These are phyloP conservation scores for Phengaris arion DNA, from an alignment of 2,888 invertebrate species.

Conservation along the genomic window DNA sequence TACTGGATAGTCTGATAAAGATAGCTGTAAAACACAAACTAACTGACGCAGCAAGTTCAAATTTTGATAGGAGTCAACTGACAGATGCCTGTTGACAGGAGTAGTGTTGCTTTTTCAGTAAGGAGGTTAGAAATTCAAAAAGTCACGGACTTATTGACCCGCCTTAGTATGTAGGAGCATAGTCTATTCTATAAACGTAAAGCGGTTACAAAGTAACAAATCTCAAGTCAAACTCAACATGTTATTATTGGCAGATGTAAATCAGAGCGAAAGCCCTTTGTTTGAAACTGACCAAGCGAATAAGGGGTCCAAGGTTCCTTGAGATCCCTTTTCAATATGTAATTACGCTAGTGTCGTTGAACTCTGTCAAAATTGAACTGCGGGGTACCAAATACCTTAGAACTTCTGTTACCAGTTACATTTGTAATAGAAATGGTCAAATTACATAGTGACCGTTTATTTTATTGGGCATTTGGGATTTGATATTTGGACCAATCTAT, in stretches of 20 bases:
- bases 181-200: neutral
- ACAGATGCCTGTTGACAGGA: too few species aligned
- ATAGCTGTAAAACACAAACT: too few species aligned
- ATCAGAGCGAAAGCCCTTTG: conserved; percentile 61
- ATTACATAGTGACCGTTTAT: conserved; percentile 32
- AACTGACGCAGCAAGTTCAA: too few species aligned
- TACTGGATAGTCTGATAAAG: too few species aligned
- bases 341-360: conserved; percentile 76
- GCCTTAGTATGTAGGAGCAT: too few species aligned
- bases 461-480: conserved; percentile 1
- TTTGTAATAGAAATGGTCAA: conserved; percentile 38
- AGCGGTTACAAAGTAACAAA: conserved; percentile 4
- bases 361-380: conserved; percentile 59
- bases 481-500: neutral
- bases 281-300: conserved; percentile 76
- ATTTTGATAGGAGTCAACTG: too few species aligned
- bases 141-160: too few species aligned
- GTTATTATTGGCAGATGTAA: conserved; percentile 45
- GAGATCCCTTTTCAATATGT: conserved; percentile 60
- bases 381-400: conserved; percentile 56
- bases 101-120: too few species aligned
- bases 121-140: too few species aligned
- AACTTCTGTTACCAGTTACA: conserved; percentile 37
- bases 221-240: conserved; percentile 34
- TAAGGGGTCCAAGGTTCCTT: conserved; percentile 71